phyloP scores from a whole-genome alignment of 2,113 vertebrate species.

The Marmota monax region DNA sequence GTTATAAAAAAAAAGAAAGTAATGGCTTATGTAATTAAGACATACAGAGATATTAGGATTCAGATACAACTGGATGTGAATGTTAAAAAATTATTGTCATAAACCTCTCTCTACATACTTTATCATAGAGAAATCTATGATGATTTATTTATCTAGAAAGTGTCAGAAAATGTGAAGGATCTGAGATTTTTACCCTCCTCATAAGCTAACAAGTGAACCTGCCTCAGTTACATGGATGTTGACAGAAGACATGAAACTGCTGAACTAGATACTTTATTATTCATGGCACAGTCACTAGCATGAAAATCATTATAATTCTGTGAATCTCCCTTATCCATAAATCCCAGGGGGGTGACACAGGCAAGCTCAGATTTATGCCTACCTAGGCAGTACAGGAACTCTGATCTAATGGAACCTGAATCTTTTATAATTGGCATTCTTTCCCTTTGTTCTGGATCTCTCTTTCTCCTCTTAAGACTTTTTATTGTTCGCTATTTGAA shows the following conservation, averaged over 20 bases:
- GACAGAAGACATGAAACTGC: not conserved
- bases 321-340: not conserved
- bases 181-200: not conserved
- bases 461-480: not conserved
- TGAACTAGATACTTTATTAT: not conserved
- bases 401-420: not conserved
- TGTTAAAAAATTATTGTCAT: constrained; percentile 6
- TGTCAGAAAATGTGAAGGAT: not conserved
- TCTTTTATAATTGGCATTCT: not conserved
- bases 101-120: not conserved
- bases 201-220: not conserved
- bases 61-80: not conserved
- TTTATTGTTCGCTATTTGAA: constrained; percentile 5
- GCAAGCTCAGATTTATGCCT: not conserved
- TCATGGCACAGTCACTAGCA: not conserved
- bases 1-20: too few species aligned
- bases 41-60: not conserved
- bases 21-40: not conserved
- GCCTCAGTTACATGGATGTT: not conserved
- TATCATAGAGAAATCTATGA: not conserved
- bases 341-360: not conserved
- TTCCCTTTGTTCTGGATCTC: not conserved
- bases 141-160: not conserved
- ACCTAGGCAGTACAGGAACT: not conserved
- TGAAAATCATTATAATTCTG: not conserved